Percentiles rank a stretch among this genome's conserved stretches.
These are phyloP conservation scores for Lepidochrysops patricia DNA, from an alignment of 2,888 invertebrate genomes.

Conservation along the genomic window DNA sequence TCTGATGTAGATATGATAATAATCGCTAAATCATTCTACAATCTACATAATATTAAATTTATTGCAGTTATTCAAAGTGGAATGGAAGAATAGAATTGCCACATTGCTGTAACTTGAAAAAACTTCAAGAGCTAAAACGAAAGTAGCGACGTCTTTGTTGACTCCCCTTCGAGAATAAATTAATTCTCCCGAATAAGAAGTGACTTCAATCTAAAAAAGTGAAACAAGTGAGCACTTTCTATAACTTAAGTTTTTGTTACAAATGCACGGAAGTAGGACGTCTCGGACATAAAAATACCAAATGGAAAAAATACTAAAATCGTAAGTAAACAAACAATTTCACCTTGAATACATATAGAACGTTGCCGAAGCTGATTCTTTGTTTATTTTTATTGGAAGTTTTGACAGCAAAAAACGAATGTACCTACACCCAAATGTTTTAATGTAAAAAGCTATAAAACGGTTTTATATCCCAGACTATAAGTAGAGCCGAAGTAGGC, in stretches of 20 bases:
- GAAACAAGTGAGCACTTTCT: background rate
- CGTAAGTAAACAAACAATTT: background rate
- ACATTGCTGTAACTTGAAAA: background rate
- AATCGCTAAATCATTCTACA: too few species aligned
- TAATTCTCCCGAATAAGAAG: background rate
- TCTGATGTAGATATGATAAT: too few species aligned
- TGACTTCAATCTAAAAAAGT: background rate
- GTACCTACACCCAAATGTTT: slow-evolving; percentile 15
- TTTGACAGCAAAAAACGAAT: slow-evolving; percentile 20
- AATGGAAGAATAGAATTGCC: background rate
- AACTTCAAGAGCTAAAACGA: background rate
- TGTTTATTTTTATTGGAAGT: slow-evolving; percentile 15
- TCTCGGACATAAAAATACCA: background rate
- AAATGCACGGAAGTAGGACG: background rate
- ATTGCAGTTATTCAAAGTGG: background rate
- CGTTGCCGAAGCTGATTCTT: background rate
- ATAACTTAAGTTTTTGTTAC: background rate
- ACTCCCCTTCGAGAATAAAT: background rate
- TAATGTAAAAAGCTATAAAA: slow-evolving; percentile 20
- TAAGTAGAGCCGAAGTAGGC: slow-evolving; percentile 17
- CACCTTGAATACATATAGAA: slow-evolving; percentile 13
- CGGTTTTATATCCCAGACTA: slow-evolving; percentile 17
- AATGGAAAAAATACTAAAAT: background rate
- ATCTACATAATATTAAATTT: too few species aligned
- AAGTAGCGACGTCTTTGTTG: background rate